These are phyloP conservation scores for Diplosoma virens DNA, from an alignment of 23 tunicate genomes.

Conservation along the genomic window DNA sequence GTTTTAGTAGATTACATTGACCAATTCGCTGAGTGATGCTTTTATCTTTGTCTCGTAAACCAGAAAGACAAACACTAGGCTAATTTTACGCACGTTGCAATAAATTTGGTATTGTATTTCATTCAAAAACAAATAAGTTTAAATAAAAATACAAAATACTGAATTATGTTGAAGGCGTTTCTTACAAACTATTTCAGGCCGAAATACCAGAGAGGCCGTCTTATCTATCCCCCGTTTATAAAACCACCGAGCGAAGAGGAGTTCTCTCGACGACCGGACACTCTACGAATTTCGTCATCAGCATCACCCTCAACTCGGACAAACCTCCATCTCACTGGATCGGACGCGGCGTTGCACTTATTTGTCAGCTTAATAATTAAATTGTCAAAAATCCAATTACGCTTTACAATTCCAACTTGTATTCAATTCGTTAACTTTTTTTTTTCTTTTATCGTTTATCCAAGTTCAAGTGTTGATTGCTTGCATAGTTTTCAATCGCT, in stretches of 20 bases:
- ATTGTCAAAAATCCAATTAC: neutral
- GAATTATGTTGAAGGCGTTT: neutral
- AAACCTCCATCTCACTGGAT: conserved; percentile 86
- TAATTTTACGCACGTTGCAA: too few species aligned
- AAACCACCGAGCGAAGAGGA: conserved; percentile 90
- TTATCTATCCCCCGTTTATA: conserved; percentile 88
- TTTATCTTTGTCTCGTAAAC: too few species aligned
- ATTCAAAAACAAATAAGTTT: neutral
- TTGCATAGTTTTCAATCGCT: too few species aligned
- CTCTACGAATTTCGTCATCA: conserved; percentile 92
- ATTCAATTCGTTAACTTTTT: neutral
- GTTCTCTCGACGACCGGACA: conserved; percentile 94
- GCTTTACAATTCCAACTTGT: neutral
- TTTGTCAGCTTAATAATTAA: conserved; percentile 86
- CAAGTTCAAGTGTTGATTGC: too few species aligned
- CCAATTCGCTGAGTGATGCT: too few species aligned
- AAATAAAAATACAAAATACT: neutral
- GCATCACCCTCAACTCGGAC: conserved; percentile 76
- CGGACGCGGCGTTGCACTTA: conserved; percentile 91
- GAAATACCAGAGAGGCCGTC: conserved; percentile 65
- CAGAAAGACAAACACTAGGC: too few species aligned
- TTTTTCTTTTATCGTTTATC: neutral
- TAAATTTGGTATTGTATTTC: too few species aligned
- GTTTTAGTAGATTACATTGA: too few species aligned
- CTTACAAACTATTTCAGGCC: conserved; percentile 23